Evolutionary conservation across 2,888 invertebrate genomes (phyloP), one percentile per base, ranked within the genome.

Genomic region (Amiota mariae): DNA sequence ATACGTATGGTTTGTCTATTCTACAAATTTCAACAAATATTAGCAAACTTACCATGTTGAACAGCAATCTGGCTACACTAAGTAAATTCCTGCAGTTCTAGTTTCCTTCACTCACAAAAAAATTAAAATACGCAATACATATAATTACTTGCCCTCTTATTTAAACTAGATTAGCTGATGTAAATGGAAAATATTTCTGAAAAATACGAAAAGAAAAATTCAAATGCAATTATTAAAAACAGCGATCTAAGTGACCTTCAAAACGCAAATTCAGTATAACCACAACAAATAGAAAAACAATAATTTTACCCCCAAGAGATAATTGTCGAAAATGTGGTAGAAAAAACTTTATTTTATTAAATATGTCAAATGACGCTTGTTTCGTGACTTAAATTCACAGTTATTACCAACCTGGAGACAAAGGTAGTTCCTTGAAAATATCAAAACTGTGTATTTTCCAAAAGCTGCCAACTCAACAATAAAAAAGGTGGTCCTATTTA

Each of bases 31-130:
- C 8, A 15, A 67, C 20, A 15, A 48, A 2, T 3, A 59, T 10
- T 71, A 80, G 2, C 10, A 24, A 8, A 71, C 83, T 84, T 74
- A 84, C 83, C 83, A 84, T 82, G 57, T 36, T 73, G 73, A 13
- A 11, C 8, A 49, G 6, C 59, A 49, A 70, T 74, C 71, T 79
- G 83, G 85, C 85, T 84, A 84, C 83, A 76, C 79, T 74, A 61
- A 61, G 10, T 67, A 72, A 76, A 67, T 68, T 59, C 47, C 12
- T 73, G 73, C 72, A 67, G 54, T 10, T 48, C 68, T 36, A 1
- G 61, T 20, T 18, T 36, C 1, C 36, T 36, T 36, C 36, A 36
- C 36, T 36, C 8, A 24, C 24, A 6, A 36, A 36, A 36, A 36
- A 36, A 36, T 36, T 36, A 36, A 36, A 6, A 36, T 6, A 6